A percentile compares a stretch with the other conserved stretches of the same genome.
Evolutionary conservation across 2,888 invertebrate genomes (phyloP).

Genomic region (Cheilosia vulpina): DNA sequence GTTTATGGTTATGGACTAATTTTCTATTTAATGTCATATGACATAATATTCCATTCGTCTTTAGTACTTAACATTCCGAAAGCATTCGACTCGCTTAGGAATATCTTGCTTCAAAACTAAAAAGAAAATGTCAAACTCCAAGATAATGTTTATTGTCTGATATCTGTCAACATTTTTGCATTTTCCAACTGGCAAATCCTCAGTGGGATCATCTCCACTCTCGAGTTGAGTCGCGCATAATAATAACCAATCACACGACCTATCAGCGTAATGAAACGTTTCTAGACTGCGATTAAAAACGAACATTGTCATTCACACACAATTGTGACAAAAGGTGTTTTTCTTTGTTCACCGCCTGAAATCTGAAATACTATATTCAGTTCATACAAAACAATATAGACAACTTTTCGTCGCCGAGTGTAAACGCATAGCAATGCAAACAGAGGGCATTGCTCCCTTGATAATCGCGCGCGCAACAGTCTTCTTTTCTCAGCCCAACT

Average conservation of each 20-base stretch:
- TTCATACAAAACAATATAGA: background rate
- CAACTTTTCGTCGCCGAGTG: constrained; percentile 55
- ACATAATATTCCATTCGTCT: no score
- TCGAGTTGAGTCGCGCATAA: constrained; percentile 46
- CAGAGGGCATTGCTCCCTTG: constrained; percentile 67
- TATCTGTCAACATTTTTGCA: constrained; percentile 50
- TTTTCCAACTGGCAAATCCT: constrained; percentile 21
- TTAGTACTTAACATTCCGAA: background rate
- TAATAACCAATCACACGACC: constrained; percentile 39
- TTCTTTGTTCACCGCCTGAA: background rate
- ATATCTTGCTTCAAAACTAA: background rate
- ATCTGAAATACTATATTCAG: background rate
- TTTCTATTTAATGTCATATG: no score
- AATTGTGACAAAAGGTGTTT: constrained; percentile 11
- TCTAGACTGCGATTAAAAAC: constrained; percentile 28
- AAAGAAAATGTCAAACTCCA: constrained; percentile 18
- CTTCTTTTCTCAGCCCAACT: constrained; percentile 35
- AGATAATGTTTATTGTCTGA: constrained; percentile 47
- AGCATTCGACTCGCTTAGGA: background rate
- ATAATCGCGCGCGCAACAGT: constrained; percentile 67
- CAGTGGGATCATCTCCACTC: background rate
- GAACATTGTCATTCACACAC: constrained; percentile 27
- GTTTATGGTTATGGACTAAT: no score
- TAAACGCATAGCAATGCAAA: constrained; percentile 65
- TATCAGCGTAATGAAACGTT: background rate